Percentiles rank a stretch among this genome's conserved stretches.
Evolutionary conservation across 2,113 vertebrate genomes (phyloP).

Genomic region (Xyliphius kryptos): DNA sequence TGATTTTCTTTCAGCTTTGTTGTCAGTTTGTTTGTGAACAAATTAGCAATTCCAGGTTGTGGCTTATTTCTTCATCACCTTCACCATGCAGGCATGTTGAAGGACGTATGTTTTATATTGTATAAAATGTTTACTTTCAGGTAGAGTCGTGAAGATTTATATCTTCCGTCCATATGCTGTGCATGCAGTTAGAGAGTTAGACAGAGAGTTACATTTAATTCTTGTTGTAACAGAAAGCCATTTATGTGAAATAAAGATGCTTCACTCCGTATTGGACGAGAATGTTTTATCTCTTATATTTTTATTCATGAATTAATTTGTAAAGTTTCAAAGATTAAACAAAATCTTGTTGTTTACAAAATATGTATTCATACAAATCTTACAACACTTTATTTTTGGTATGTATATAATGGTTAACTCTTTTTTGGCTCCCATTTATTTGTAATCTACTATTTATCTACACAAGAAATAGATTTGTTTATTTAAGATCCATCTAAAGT

Average conservation of each 20-base stretch:
- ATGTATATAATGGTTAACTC: slow-evolving; percentile 60
- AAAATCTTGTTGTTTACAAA: too few species aligned
- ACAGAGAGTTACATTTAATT: background rate
- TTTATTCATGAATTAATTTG: too few species aligned
- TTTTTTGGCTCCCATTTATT: slow-evolving; percentile 80
- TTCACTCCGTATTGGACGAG: background rate
- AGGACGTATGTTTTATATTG: background rate
- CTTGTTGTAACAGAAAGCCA: background rate
- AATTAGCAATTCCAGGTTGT: too few species aligned
- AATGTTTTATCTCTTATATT: slow-evolving; percentile 63
- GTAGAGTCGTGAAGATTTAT: background rate
- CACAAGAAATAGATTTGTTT: slow-evolving; percentile 77
- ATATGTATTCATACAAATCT: too few species aligned
- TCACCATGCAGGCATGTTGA: background rate
- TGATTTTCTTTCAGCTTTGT: too few species aligned
- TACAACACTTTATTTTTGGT: too few species aligned
- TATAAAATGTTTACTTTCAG: background rate
- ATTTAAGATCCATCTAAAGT: slow-evolving; percentile 74
- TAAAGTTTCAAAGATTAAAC: too few species aligned
- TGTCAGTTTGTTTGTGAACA: too few species aligned
- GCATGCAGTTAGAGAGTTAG: background rate
- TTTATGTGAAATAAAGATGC: background rate
- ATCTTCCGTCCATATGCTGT: background rate
- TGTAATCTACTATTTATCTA: slow-evolving; percentile 73
- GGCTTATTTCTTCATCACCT: too few species aligned